Conservation (phyloP, 1,140 invertebrate species). For the Nylanderia fulva region DNA sequence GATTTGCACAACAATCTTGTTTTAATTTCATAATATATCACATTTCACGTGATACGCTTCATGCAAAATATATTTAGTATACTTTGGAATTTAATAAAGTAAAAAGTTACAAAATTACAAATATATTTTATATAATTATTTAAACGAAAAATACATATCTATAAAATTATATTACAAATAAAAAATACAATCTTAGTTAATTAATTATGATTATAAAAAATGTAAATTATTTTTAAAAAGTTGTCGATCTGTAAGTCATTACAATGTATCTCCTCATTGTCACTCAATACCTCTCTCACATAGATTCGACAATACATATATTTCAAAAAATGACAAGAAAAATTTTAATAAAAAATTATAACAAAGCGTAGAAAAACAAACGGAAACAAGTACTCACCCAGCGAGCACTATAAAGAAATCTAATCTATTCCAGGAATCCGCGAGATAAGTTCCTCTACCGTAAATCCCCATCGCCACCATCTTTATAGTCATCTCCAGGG, state of each 20-base stretch:
- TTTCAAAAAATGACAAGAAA: conserved; percentile 5
- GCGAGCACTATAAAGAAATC: conserved; percentile 99
- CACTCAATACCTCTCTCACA: neutral
- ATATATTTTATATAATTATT: neutral
- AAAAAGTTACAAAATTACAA: neutral
- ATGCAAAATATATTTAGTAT: neutral
- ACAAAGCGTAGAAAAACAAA: neutral
- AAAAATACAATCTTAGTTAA: neutral
- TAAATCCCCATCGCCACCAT: conserved; percentile 99
- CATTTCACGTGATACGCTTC: neutral
- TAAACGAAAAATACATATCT: neutral
- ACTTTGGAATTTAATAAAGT: neutral
- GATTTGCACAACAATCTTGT: neutral
- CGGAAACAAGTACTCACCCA: conserved; percentile 89
- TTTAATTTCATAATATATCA: neutral
- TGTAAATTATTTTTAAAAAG: neutral
- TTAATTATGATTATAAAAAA: neutral
- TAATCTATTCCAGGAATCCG: conserved; percentile 99
- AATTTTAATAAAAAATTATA: neutral
- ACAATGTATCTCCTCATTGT: neutral
- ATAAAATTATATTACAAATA: neutral
- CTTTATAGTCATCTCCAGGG: conserved; percentile 98
- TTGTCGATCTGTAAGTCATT: neutral
- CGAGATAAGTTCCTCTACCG: conserved; percentile 97
- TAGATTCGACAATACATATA: neutral